These are phyloP conservation scores for Drosophila pandora DNA, from an alignment of 1,140 invertebrate species.

Conservation along the genomic window DNA sequence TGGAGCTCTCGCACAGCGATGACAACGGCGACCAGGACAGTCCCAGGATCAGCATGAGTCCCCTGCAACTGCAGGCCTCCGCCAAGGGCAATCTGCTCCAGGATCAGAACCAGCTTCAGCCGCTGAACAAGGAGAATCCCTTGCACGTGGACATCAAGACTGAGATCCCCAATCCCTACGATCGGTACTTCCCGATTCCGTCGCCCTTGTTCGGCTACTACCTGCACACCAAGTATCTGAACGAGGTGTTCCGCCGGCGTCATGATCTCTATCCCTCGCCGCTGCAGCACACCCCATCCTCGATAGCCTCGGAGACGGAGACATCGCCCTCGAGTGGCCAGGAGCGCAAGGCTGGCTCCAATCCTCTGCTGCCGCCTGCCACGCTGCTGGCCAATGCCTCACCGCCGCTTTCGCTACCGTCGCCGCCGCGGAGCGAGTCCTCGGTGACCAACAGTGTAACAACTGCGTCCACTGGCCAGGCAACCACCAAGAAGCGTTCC, in stretches of 20 bases:
- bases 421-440: constrained; percentile 80
- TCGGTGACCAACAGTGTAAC: constrained; percentile 46
- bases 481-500: constrained; percentile 33
- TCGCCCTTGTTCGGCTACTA: constrained; percentile 89
- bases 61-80: constrained; percentile 56
- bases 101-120: constrained; percentile 52
- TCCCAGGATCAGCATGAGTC: constrained; percentile 80
- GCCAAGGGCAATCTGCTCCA: constrained; percentile 16
- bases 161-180: constrained; percentile 85
- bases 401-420: constrained; percentile 71
- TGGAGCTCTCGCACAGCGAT: constrained; percentile 72
- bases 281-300: constrained; percentile 78
- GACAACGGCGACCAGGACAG: constrained; percentile 66
- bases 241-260: constrained; percentile 87
- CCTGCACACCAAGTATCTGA: constrained; percentile 89
- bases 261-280: constrained; percentile 89
- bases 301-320: constrained; percentile 75
- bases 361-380: constrained; percentile 45
- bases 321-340: constrained; percentile 53
- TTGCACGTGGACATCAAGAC: constrained; percentile 84
- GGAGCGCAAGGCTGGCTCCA: constrained; percentile 35
- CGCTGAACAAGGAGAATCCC: constrained; percentile 83
- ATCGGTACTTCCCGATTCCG: constrained; percentile 86
- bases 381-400: constrained; percentile 57
- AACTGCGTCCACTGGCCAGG: not conserved